These are phyloP conservation scores for Crypturellus tataupa DNA, from an alignment of 2,797 vertebrate genomes.

Conservation along the genomic window DNA sequence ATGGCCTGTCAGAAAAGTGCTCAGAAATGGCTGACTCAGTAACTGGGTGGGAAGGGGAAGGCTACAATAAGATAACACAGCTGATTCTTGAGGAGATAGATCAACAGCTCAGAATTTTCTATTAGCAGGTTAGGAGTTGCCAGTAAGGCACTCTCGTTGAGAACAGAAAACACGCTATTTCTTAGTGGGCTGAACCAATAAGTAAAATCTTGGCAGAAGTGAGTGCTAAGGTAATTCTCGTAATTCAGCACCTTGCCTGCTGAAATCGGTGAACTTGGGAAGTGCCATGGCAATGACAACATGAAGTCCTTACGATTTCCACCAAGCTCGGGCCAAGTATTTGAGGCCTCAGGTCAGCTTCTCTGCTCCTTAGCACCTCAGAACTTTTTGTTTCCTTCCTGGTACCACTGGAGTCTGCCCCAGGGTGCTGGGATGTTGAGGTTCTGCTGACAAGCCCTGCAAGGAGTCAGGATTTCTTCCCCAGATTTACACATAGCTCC, in stretches of 20 bases:
- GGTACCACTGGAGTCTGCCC: background rate
- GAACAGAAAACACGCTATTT: background rate
- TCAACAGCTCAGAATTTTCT: background rate
- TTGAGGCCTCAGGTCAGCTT: background rate
- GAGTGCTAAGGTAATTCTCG: background rate
- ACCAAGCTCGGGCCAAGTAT: background rate
- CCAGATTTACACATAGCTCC: conserved; percentile 29
- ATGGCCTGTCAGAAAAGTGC: background rate
- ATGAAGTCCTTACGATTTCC: background rate
- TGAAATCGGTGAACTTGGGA: background rate
- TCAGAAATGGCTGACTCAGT: background rate
- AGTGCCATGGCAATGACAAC: background rate
- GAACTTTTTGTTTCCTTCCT: background rate
- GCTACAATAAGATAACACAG: background rate
- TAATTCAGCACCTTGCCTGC: background rate
- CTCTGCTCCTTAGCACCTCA: background rate
- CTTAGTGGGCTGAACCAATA: background rate
- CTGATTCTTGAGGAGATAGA: background rate
- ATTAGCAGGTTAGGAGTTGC: background rate
- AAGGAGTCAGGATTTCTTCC: background rate
- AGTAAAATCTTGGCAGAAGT: background rate
- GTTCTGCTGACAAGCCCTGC: background rate
- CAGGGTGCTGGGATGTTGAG: rapidly evolving
- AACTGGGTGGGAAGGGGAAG: rapidly evolving
- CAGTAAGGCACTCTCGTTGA: background rate